Conservation (phyloP, 2,888 invertebrate species). For the Allacma fusca region DNA sequence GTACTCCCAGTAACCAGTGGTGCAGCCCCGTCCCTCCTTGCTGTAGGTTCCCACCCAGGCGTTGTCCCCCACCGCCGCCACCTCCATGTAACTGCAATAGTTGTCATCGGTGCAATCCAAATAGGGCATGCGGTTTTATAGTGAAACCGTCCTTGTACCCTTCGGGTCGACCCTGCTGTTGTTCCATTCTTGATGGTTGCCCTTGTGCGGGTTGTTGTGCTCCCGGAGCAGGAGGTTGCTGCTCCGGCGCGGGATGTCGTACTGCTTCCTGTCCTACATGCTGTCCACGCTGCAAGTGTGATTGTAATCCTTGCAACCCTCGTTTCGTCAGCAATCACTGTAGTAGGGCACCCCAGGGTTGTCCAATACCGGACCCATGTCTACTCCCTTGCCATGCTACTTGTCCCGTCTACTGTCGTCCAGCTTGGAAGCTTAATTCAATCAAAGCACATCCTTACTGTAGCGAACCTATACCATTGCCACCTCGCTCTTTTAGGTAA, state of each 20-base stretch:
- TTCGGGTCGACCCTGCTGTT: slow-evolving; percentile 13
- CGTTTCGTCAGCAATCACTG: not conserved
- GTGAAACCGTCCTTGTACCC: slow-evolving; percentile 35
- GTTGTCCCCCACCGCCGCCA: slow-evolving; percentile 35
- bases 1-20: not conserved
- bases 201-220: not conserved
- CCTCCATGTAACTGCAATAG: not conserved
- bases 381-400: not conserved
- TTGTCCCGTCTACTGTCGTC: slow-evolving; percentile 19
- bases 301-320: not conserved
- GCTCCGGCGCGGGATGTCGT: not conserved
- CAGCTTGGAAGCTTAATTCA: slow-evolving; percentile 26
- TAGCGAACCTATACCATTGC: not conserved
- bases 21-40: not conserved
- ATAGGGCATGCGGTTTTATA: slow-evolving; percentile 36
- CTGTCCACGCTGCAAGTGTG: not conserved
- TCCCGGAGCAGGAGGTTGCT: slow-evolving; percentile 20
- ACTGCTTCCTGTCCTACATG: not conserved
- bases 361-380: slow-evolving; percentile 27
- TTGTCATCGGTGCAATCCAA: slow-evolving; percentile 31
- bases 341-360: not conserved
- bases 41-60: slow-evolving; percentile 25
- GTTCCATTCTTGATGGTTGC: slow-evolving; percentile 14
- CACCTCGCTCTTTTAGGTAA: slow-evolving; percentile 25
- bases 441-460: slow-evolving; percentile 25